Base-by-base conservation (phyloP, 2,113 vertebrate species). In the Lethenteron reissneri region DNA sequence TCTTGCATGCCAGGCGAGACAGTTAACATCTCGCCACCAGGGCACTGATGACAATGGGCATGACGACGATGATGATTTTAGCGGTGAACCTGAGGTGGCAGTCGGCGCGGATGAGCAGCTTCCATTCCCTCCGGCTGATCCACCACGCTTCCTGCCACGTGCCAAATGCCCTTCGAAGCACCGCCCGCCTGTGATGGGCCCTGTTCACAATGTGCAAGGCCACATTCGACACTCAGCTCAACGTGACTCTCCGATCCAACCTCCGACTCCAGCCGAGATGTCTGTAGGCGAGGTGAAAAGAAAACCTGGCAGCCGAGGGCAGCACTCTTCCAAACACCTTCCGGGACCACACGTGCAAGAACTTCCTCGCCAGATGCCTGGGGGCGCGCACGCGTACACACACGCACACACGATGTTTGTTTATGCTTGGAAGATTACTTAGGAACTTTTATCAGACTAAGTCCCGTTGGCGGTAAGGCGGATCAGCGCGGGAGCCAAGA, bases 111-210 rank as follows among this genome's bases (percentile, higher is more conserved):
- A 91, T 64, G 8, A 71, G 76, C 4, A 90, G 80, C 68, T 83
- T 81, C 86, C 85, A 87, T 70, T 87, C 88, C 72, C 78, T 83
- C 73, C 82, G 78, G 69, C 76, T 76, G 8, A 77, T 71, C 89
- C 89, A 90, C 85, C 85, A 83, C 71, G 89, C 82, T n/a, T 86
- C 86, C 73, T 76, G 86, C 92, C 90, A 95, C 58, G 75, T 77
- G 56, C 71, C 78, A 73, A 89, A 85, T 58, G 78, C 58, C 74
- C 76, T 84, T 58, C 60, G 79, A 15, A 94, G 74, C 15, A 84
- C 56, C 70, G 75, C 77, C 2, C 72, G 80, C 60, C 78, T 70
- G 75, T 81, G 79, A 75, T 87, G 81, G 70, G 57, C 78, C 71
- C 92, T 97, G 71, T 8, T 69, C 9, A 13, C 58, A 58, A 58